Evolutionary conservation across 2,888 invertebrate genomes (phyloP).

Genomic region (Thyatira batis): DNA sequence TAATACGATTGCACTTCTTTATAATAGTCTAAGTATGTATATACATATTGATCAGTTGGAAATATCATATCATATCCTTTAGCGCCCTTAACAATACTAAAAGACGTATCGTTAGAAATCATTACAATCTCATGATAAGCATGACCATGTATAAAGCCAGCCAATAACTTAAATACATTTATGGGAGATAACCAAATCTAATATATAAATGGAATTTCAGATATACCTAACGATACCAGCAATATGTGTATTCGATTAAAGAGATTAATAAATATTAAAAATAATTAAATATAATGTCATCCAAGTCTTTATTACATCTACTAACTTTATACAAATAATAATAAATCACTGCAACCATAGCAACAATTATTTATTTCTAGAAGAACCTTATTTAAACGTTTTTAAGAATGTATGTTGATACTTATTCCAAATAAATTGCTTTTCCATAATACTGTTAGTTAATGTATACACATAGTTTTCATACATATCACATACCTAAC

Average conservation of each 20-base stretch:
- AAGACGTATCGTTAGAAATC: too few species aligned
- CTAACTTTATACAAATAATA: background rate
- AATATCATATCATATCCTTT: background rate
- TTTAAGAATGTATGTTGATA: background rate
- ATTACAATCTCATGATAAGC: too few species aligned
- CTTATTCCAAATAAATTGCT: conserved; percentile 1
- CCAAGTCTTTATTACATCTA: background rate
- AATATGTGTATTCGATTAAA: too few species aligned
- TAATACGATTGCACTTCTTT: conserved; percentile 73
- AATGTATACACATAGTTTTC: too few species aligned
- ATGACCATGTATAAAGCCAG: too few species aligned
- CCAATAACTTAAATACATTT: too few species aligned
- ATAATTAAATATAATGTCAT: background rate
- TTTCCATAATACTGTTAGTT: background rate
- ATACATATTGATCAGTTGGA: conserved; percentile 36
- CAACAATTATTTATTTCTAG: background rate
- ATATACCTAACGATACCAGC: too few species aligned
- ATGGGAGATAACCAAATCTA: too few species aligned
- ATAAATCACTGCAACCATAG: background rate
- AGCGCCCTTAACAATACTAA: too few species aligned
- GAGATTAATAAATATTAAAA: background rate
- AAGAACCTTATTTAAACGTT: background rate
- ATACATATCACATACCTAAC: too few species aligned
- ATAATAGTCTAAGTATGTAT: conserved; percentile 54
- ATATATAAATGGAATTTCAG: too few species aligned